phyloP scores from a whole-genome alignment of 2,797 vertebrate genomes.

The Anisognathus igniventris region DNA sequence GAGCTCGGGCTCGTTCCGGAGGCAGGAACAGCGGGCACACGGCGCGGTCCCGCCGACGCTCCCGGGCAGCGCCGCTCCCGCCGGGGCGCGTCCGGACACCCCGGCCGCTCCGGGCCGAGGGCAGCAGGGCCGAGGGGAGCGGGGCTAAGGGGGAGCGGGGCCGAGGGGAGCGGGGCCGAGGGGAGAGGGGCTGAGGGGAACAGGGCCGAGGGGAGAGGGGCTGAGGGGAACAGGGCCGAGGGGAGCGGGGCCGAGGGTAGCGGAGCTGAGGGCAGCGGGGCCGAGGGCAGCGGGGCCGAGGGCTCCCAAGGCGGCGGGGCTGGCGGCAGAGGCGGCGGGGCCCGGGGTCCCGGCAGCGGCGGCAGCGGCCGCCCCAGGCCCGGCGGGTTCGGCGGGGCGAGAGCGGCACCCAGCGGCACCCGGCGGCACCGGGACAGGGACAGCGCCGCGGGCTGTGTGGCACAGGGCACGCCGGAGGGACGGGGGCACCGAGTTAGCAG shows the following conservation, averaged over 20 bases:
- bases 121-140: too few relatives aligned
- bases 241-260: too few relatives aligned
- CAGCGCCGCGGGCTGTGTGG: fast-evolving
- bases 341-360: neutral
- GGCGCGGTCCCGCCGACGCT: neutral
- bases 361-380: too few relatives aligned
- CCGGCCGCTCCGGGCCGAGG: neutral
- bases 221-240: too few relatives aligned
- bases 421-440: neutral
- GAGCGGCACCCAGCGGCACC: neutral
- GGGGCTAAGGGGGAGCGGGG: too few relatives aligned
- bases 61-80: neutral
- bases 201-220: too few relatives aligned
- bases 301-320: neutral
- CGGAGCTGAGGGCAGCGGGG: too few relatives aligned
- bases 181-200: too few relatives aligned
- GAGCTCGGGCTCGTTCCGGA: neutral
- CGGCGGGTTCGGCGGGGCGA: neutral
- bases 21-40: neutral
- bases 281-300: too few relatives aligned
- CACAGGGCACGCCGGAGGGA: neutral
- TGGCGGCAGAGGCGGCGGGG: neutral
- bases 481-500: fast-evolving
- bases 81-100: neutral
- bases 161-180: too few relatives aligned